These are phyloP conservation scores for Dipodomys spectabilis DNA, from an alignment of 2,113 vertebrate genomes.

Conservation along the genomic window DNA sequence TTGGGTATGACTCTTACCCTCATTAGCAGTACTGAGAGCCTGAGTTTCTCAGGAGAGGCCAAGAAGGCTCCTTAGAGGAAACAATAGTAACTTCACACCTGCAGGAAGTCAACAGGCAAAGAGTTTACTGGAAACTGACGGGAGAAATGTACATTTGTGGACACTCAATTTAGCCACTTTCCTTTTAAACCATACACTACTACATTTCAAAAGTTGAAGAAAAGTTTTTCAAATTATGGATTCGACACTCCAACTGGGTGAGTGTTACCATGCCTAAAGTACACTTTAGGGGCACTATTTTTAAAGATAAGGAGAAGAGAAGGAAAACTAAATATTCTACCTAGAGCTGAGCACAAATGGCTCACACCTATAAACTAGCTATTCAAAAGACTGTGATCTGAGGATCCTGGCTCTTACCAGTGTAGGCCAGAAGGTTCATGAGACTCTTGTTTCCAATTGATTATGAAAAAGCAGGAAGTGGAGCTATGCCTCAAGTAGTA, in stretches of 20 bases:
- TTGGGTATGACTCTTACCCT: neutral
- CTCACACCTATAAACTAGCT: too few species aligned
- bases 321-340: neutral
- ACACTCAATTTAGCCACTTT: neutral
- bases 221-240: constrained; percentile 38
- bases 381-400: too few species aligned
- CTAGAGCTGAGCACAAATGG: neutral
- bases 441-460: too few species aligned
- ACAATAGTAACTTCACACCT: neutral
- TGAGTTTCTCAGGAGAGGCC: neutral
- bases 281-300: neutral
- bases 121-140: neutral
- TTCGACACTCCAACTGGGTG: constrained; percentile 13
- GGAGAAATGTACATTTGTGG: constrained; percentile 9
- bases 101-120: neutral
- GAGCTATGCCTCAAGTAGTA: too few species aligned
- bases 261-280: constrained; percentile 43
- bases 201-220: neutral
- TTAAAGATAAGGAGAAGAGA: neutral
- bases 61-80: neutral
- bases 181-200: constrained; percentile 36
- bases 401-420: too few species aligned
- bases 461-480: too few species aligned
- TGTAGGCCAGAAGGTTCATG: too few species aligned
- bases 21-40: neutral